Evolutionary conservation across 53 echinoderm and acorn worm species (phyloP), one percentile per base, ranked within the genome.

Genomic region (Holothuria scabra): DNA sequence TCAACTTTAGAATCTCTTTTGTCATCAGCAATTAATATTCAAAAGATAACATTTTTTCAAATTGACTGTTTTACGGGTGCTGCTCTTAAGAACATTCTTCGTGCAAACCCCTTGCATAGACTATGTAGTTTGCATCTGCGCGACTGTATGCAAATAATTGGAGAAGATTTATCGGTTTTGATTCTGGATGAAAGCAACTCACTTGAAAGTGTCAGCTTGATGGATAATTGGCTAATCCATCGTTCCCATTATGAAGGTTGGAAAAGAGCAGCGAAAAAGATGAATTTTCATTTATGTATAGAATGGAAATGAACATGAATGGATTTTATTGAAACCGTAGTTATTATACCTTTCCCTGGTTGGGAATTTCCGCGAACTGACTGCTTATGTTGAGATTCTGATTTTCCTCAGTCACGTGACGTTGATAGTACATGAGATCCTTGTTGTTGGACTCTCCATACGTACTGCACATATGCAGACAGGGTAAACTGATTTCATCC

Each of bases 71-170:
- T 78, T 23, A 78, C 78, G 4, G 78, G 58, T 18, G 8, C 57
- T 10, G 78, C 59, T 19, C 8, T 78, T 21, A 21, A 30, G 78
- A 78, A 21, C n/a, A 32, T 57, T 28, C 26, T 64, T 12, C 28
- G 28, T 28, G 1, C 26, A 30, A 64, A 78, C 30, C 29, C 78
- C 5, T 49, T 78, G 32, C 23, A 13, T 8, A 78, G 33, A 31
- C 55, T 78, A 32, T 26, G 29, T 3, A 56, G 25, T 46, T 32
- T 78, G 23, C 57, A 59, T 56, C 29, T 78, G 12, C 78, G 56
- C 12, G 58, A 78, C 19, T 78, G 78, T 30, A 78, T 59, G 32
- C 78, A 78, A 21, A 78, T 78, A 46, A 78, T 10, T 32, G 78
- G 78, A 12, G 13, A 78, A 26, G 78, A 56, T 26, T 20, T 78